Conservation (phyloP, 2,888 invertebrate genomes). For the Chromoteleia sp. region DNA sequence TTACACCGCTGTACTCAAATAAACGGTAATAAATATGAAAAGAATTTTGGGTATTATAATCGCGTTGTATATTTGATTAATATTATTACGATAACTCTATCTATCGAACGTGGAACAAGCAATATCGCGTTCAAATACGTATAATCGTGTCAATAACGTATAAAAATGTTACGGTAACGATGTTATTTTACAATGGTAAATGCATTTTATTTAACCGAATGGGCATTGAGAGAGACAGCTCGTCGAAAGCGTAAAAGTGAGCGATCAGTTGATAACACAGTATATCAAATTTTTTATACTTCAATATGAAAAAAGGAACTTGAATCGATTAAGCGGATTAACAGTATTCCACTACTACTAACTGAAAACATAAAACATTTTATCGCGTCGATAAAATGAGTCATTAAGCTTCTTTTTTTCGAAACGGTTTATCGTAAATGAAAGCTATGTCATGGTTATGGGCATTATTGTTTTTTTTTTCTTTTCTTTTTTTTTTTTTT, state of each 20-base stretch:
- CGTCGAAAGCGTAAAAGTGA: background rate
- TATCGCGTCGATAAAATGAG: conserved; percentile 44
- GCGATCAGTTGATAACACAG: conserved; percentile 13
- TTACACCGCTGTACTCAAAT: too few relatives aligned
- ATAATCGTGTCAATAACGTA: too few relatives aligned
- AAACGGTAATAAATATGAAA: too few relatives aligned
- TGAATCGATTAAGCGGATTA: conserved; percentile 42
- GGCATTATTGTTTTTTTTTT: conserved; percentile 23
- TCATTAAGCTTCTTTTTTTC: conserved; percentile 30
- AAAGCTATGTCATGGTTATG: conserved; percentile 39
- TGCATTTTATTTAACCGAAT: background rate
- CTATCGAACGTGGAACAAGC: too few relatives aligned
- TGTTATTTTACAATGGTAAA: conserved; percentile 5
- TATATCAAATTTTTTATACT: conserved; percentile 16
- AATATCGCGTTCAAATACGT: too few relatives aligned
- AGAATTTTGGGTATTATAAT: too few relatives aligned
- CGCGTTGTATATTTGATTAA: too few relatives aligned
- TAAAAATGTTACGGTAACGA: too few relatives aligned
- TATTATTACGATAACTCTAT: too few relatives aligned
- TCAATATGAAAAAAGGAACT: conserved; percentile 24
- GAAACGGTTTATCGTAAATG: conserved; percentile 47
- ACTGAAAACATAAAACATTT: conserved; percentile 39
- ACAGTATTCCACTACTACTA: conserved; percentile 21
- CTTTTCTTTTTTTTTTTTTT: conserved; percentile 14
- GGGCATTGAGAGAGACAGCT: background rate